Base-by-base conservation (phyloP, 2,113 vertebrate species). In the Mellivora capensis region DNA sequence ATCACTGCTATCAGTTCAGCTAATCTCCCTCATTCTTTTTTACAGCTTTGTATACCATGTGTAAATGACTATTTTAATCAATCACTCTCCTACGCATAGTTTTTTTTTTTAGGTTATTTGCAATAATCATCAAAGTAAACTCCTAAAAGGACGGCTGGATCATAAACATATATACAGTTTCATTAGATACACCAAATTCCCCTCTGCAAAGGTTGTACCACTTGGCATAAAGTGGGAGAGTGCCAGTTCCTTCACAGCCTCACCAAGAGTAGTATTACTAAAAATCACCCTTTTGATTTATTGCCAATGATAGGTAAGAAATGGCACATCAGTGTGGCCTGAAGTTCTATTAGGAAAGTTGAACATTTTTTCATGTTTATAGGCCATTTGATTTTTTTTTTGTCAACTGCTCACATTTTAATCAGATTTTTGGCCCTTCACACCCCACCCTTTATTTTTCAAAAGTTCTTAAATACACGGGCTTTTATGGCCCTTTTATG, bases 51-150 rank as follows among this genome's bases (percentile, higher is more conserved):
- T 54, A 67, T 21, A 86, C 47, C 39, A 59, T 0, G 12, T 79
- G 13, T 37, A 82, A 93, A 67, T 74, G 31, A 59, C 34, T 14
- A 83, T 74, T 81, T 74, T 81, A 81, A 74, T 87, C 62, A 82
- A 18, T 87, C 61, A 83, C 7, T 69, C 7, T 94, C 11, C 8
- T 71, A 72, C 34, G 39, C 20, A 86, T 34, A 72, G 6, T 42
- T 39, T 94, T 87, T 49, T 94, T 79, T 52, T 69, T 89, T 42
- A 93, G 39, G 34, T 79, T 87, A 84, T 64, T 74, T 96, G 49
- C 52, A 59, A 49, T 87, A 71, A 82, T 74, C 29, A 39, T 39
- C 59, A 79, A 9, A 86, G 23, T 85, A 90, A 90, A 87, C 20
- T 93, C 67, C 37, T 37, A 39, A 80, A 87, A 62, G 34, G 80